Conservation (phyloP, 2,113 vertebrate genomes). For the Psilopsiagon aurifrons region DNA sequence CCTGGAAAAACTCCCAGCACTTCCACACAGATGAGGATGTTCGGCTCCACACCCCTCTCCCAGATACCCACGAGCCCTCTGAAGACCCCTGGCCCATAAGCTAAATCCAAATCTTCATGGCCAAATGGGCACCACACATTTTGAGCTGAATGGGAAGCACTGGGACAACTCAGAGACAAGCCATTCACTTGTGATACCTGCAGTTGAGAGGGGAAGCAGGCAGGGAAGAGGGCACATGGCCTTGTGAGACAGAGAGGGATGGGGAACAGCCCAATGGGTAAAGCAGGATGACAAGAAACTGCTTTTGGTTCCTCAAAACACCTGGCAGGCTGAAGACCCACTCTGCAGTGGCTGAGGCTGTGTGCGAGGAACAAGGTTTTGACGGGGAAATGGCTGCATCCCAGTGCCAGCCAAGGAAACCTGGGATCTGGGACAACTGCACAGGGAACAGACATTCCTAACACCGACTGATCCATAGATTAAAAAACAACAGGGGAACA, state of each 20-base stretch:
- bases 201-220: rapidly evolving
- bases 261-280: neutral
- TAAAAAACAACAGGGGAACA: neutral
- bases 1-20: rapidly evolving
- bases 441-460: rapidly evolving
- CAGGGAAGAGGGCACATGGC: neutral
- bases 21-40: neutral
- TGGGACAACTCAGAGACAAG: neutral
- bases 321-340: neutral
- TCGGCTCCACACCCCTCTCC: rapidly evolving
- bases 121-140: neutral
- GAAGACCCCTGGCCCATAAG: rapidly evolving
- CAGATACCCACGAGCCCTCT: neutral
- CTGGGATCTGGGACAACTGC: rapidly evolving
- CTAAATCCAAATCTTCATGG: neutral
- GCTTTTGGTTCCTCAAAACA: neutral
- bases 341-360: neutral
- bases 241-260: neutral
- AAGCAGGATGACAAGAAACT: neutral
- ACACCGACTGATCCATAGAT: neutral
- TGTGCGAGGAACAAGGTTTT: rapidly evolving
- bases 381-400: neutral
- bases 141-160: rapidly evolving
- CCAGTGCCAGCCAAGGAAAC: neutral
- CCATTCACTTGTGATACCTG: rapidly evolving